These are phyloP conservation scores for Todiramphus saurophagus DNA, from an alignment of 2,113 vertebrate species.

Conservation along the genomic window DNA sequence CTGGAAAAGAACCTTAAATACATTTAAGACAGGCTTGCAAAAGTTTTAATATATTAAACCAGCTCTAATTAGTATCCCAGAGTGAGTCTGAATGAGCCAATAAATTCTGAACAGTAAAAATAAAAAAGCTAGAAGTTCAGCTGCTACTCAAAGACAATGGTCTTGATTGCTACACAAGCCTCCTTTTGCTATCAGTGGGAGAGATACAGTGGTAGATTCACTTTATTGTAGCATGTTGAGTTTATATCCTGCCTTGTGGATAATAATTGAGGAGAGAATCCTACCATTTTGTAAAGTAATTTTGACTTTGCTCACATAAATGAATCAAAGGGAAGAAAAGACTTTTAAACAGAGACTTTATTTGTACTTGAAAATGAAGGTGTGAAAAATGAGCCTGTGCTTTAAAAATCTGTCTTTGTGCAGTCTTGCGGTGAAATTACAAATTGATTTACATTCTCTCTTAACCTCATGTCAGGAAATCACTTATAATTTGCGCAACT, in stretches of 20 bases:
- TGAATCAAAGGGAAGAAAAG: neutral
- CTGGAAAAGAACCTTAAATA: neutral
- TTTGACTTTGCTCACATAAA: neutral
- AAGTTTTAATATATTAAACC: neutral
- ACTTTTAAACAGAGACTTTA: neutral
- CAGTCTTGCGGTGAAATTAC: neutral
- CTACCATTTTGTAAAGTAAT: neutral
- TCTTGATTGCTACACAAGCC: neutral
- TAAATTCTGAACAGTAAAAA: neutral
- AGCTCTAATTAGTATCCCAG: neutral
- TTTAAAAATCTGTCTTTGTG: constrained; percentile 4
- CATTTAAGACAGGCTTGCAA: neutral
- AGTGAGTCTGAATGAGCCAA: neutral
- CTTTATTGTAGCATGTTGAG: neutral
- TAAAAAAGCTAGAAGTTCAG: neutral
- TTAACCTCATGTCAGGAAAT: neutral
- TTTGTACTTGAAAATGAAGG: neutral
- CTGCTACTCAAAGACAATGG: neutral
- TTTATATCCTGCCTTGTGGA: neutral
- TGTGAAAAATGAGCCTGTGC: neutral
- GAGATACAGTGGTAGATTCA: neutral
- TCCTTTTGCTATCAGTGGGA: neutral
- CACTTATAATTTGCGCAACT: neutral
- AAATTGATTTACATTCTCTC: constrained; percentile 26
- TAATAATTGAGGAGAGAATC: neutral